Percentiles rank a stretch among this genome's conserved stretches.
Conservation (phyloP, 2,797 vertebrate genomes). For the Champsocephalus gunnari region DNA sequence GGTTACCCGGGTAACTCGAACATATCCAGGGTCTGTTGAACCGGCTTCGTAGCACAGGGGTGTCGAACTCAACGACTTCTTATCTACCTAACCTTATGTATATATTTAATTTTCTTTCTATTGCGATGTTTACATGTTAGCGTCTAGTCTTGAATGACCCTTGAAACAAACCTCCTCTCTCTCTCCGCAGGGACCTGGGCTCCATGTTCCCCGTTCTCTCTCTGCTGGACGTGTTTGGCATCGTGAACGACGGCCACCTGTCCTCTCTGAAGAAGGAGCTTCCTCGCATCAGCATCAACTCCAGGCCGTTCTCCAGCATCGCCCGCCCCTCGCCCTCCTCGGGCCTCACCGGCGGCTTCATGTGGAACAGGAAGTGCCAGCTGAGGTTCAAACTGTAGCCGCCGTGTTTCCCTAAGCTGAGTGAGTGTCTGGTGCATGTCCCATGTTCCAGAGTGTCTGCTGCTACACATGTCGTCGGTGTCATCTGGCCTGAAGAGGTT, state of each 20-base stretch:
- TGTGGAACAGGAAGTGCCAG: constrained; percentile 90
- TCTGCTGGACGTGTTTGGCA: constrained; percentile 92
- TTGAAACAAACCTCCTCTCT: background rate
- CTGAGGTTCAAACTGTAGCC: constrained; percentile 72
- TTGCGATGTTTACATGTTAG: too few species aligned
- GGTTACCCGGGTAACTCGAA: too few species aligned
- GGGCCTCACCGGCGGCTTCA: constrained; percentile 17
- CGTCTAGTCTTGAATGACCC: too few species aligned
- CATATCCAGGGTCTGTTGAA: too few species aligned
- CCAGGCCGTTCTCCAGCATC: constrained; percentile 86
- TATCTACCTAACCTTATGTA: too few species aligned
- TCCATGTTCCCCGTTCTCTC: constrained; percentile 83
- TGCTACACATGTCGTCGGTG: constrained; percentile 36
- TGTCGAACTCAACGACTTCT: too few species aligned
- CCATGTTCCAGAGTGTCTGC: constrained; percentile 33
- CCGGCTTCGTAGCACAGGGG: too few species aligned
- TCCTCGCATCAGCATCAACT: constrained; percentile 88
- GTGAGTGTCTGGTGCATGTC: background rate
- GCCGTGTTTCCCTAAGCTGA: accelerated
- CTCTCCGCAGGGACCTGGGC: constrained; percentile 84
- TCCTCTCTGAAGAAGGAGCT: constrained; percentile 85
- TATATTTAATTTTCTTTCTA: too few species aligned
- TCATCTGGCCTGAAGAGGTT: background rate
- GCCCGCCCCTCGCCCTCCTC: constrained; percentile 86
- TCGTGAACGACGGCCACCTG: constrained; percentile 87